Evolutionary conservation across 1,140 invertebrate species (phyloP).

Genomic region (Grapholita molesta): DNA sequence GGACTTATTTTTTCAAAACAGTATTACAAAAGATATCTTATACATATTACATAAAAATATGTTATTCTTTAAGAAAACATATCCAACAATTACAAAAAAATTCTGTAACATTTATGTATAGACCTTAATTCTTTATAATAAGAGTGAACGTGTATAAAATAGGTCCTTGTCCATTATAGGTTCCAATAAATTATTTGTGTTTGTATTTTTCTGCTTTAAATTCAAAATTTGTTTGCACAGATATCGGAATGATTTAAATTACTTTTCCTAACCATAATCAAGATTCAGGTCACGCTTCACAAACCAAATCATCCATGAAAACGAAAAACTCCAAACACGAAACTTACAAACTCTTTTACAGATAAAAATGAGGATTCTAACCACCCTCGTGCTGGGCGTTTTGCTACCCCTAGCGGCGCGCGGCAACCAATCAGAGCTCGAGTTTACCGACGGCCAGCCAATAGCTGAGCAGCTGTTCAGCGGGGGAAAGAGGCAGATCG

Average conservation of each 20-base stretch:
- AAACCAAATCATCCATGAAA: neutral
- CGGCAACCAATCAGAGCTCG: slow-evolving; percentile 32
- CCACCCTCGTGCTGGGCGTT: slow-evolving; percentile 53
- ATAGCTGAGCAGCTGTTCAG: slow-evolving; percentile 25
- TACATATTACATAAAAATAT: no score
- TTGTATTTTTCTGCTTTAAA: neutral
- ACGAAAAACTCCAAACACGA: neutral
- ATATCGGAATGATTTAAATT: neutral
- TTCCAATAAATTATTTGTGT: no score
- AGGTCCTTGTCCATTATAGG: no score
- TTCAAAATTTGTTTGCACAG: neutral
- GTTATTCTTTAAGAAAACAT: no score
- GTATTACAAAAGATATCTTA: no score
- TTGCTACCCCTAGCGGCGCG: slow-evolving; percentile 19
- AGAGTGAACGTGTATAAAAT: no score
- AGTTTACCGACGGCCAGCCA: slow-evolving; percentile 31
- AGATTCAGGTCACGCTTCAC: neutral
- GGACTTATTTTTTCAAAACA: no score
- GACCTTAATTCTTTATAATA: no score
- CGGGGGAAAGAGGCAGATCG: slow-evolving; percentile 35
- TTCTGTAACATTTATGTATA: no score
- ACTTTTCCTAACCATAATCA: neutral
- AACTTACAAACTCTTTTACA: slow-evolving; percentile 31
- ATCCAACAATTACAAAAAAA: no score
- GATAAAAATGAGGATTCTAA: slow-evolving; percentile 42